Conservation (phyloP, 2,888 invertebrate species). For the Ellobium chinense region DNA sequence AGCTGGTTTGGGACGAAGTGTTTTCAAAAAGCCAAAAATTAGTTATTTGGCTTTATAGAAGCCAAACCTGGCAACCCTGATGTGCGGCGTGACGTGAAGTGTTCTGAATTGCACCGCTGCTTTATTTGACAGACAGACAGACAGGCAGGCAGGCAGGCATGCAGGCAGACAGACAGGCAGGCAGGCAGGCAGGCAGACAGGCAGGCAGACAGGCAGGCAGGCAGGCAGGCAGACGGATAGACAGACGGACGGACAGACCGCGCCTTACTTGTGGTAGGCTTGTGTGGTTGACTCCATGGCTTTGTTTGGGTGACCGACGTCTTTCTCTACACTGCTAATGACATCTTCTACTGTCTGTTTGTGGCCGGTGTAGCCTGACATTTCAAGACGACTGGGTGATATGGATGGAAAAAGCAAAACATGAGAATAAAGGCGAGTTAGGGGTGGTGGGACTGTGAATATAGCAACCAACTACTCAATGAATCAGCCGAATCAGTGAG, state of each 20-base stretch:
- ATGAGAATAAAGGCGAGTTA: too few species aligned
- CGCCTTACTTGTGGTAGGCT: not conserved
- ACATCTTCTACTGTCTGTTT: not conserved
- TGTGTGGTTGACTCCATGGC: slow-evolving; percentile 13
- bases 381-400: slow-evolving; percentile 12
- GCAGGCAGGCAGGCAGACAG: not conserved
- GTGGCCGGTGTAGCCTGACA: slow-evolving; percentile 11
- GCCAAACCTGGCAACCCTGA: too few species aligned
- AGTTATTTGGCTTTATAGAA: too few species aligned
- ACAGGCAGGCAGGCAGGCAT: not conserved
- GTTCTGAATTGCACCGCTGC: too few species aligned
- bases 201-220: not conserved
- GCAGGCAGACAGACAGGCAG: not conserved
- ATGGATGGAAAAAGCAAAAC: too few species aligned
- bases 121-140: not conserved
- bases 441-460: too few species aligned
- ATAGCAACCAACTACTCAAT: too few species aligned
- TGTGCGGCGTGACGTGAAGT: too few species aligned
- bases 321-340: not conserved
- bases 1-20: too few species aligned
- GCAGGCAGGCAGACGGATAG: not conserved
- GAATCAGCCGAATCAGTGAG: too few species aligned
- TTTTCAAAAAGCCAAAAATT: too few species aligned
- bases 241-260: not conserved
- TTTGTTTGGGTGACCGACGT: not conserved